A percentile compares a stretch with the other conserved stretches of the same genome.
Evolutionary conservation across 2,113 vertebrate genomes (phyloP).

Genomic region (Dicerorhinus sumatrensis): DNA sequence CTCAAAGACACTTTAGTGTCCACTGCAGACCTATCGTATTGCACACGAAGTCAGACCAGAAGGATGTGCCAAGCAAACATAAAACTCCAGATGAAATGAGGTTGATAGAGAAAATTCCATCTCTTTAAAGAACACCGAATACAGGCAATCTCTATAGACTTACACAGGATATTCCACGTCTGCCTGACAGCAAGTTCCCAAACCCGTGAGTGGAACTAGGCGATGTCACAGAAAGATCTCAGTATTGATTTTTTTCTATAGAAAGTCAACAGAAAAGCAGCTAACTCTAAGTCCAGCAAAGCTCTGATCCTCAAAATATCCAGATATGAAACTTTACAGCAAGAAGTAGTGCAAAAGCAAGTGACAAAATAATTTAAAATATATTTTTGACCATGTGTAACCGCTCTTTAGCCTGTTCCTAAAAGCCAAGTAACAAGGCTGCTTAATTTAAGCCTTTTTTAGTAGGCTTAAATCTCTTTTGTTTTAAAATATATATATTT

Average conservation of each 20-base stretch:
- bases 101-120: constrained; percentile 35
- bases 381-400: not conserved
- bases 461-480: not conserved
- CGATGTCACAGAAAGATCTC: not conserved
- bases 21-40: not conserved
- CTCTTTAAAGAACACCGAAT: not conserved
- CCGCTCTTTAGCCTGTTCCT: not conserved
- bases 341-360: not conserved
- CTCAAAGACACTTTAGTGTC: not conserved
- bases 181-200: not conserved
- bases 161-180: not conserved
- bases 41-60: not conserved
- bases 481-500: not conserved
- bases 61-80: constrained; percentile 38
- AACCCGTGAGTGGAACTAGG: not conserved
- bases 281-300: not conserved
- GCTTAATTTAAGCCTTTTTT: not conserved
- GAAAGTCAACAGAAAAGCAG: not conserved
- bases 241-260: not conserved
- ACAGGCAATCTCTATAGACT: not conserved
- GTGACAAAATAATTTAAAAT: not conserved
- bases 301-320: not conserved
- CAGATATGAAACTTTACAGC: not conserved
- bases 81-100: constrained; percentile 27
- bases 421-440: not conserved